phyloP scores from a whole-genome alignment of 2,888 invertebrate genomes.

The Liopterus haemorrhoidalis region DNA sequence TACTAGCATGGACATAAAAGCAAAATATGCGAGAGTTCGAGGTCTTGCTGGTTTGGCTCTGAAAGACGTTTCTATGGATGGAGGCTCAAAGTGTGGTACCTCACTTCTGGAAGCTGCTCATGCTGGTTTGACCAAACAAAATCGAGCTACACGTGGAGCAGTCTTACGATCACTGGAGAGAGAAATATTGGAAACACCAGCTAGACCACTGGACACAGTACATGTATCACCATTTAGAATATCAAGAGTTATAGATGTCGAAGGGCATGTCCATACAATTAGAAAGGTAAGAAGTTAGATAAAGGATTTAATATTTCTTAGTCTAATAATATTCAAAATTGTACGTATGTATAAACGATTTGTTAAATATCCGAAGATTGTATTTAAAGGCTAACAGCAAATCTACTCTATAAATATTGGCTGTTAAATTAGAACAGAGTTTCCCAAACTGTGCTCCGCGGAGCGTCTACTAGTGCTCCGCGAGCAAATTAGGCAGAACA shows the following conservation, averaged over 20 bases:
- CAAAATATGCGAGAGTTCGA: constrained; percentile 66
- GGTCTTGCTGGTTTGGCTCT: constrained; percentile 66
- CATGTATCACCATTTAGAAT: constrained; percentile 68
- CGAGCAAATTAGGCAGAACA: no score
- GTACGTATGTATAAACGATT: no score
- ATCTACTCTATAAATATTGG: no score
- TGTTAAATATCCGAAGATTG: no score
- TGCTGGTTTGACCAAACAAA: constrained; percentile 55
- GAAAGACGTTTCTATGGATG: constrained; percentile 49
- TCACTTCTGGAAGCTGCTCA: constrained; percentile 48
- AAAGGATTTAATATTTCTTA: no score
- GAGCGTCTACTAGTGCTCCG: no score
- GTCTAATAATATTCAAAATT: no score
- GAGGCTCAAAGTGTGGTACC: constrained; percentile 50
- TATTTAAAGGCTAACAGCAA: no score
- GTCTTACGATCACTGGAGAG: constrained; percentile 59
- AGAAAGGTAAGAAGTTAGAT: constrained; percentile 50
- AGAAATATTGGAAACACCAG: constrained; percentile 52
- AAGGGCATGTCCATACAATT: constrained; percentile 64
- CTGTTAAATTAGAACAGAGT: background rate
- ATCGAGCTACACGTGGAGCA: constrained; percentile 59
- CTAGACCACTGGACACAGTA: constrained; percentile 52
- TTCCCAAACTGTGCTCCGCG: no score
- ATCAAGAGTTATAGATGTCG: constrained; percentile 65
- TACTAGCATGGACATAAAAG: constrained; percentile 67